Base-by-base conservation (phyloP, 2,797 vertebrate genomes). In the Caiman crocodilus region DNA sequence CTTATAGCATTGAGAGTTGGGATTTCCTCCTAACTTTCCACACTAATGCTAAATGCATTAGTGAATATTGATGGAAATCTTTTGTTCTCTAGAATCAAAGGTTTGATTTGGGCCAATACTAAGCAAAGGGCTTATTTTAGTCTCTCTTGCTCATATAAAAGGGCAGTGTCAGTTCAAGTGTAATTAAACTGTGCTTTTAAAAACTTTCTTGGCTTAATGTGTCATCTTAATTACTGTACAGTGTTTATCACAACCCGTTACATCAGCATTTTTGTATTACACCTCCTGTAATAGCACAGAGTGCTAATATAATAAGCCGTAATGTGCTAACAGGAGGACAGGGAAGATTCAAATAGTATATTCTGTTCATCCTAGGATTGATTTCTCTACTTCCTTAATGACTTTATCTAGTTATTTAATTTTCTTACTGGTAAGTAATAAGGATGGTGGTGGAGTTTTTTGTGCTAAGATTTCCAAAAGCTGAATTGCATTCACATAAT, bases 21-120 rank as follows among this genome's bases (percentile, higher is more conserved):
- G 15, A 75, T 93, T 87, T 90, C 88, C 35, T 79, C 32, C 20
- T 79, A 92, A 77, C 25, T 87, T 88, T 63, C 94, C 14, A 76
- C 75, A 18, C 3, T 71, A 83, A 83, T 64, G 56, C 11, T 23
- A 93, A 92, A 88, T 64, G 6, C 25, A 83, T 75, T 84, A 87
- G 79, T 78, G 86, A 87, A 32, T 92, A 91, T 57, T 87, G n/a
- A 76, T 63, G 21, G n/a, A 28, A 88, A 88, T 75, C 10, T 6
- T 79, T 2, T 6, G 6, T 85, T 89, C 21, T 2, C 7, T 85
- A 82, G n/a, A 65, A 73, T 55, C 75, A 73, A 82, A 79, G 65
- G 21, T 42, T 71, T 71, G 32, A 42, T 71, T 25, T 23, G 69
- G 92, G 71, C 56, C 42, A 91, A 1, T 17, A 83, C 23, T 21